Evolutionary conservation across 2,113 vertebrate genomes (phyloP), one percentile per base, ranked within the genome.

Genomic region (Anthoscopus minutus): DNA sequence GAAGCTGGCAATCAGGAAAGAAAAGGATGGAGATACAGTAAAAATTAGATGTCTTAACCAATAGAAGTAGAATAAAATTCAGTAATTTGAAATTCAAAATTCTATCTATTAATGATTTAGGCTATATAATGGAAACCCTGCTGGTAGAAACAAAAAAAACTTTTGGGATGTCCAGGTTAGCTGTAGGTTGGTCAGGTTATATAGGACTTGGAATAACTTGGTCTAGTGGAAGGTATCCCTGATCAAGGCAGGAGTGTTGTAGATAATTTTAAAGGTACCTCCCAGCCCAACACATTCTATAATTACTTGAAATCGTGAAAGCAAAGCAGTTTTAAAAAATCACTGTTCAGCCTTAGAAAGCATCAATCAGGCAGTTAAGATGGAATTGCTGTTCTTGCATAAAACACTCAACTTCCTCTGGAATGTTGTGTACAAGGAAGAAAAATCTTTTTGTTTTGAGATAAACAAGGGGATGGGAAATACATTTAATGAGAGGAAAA

Each of bases 181-280:
- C 38, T 53, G 30, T 0, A 1, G 7, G 22, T 33, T 44, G 13
- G 3, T 42, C 13, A 37, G 15, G 11, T 16, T 60, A 9, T n/a
- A 47, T 1, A 28, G 15, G 15, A 5, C 15, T 89, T 76, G 64
- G n/a, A 57, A n/a, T 2, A 33, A 6, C 13, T 37, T 64, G 13
- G 7, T 14, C 4, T 33, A 15, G 18, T 11, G 25, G 17, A 69
- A 15, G 7, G 13, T 13, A 9, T 20, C 8, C 30, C 9, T 50
- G 13, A 23, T 7, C 9, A n/a, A n/a, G 23, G 27, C 13, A 21
- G 24, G 15, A 38, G 4, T 5, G 16, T 18, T 48, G 40, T 9
- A 66, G 4, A 13, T 33, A 18, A 40, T 33, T 61, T 24, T 35
- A 38, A 50, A 58, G 10, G 6, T 42, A 7, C 23, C 18, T 54